phyloP scores from a whole-genome alignment of 1,140 invertebrate species.

The Camponotus vicinus region DNA sequence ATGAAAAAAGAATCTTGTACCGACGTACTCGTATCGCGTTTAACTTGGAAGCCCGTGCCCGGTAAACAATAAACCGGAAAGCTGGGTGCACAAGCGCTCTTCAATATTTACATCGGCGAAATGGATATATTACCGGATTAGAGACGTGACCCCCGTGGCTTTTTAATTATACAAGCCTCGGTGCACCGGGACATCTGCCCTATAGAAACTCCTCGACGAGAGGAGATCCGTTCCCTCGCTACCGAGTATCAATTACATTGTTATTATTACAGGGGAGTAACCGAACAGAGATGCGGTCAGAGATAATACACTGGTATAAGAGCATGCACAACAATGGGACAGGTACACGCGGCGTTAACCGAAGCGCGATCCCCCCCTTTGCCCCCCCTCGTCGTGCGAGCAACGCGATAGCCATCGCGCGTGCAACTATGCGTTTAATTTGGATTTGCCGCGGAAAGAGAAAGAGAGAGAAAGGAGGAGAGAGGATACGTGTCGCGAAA shows the following conservation, averaged over 20 bases:
- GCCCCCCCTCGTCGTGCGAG: constrained; percentile 51
- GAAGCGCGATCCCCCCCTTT: neutral
- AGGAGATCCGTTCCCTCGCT: constrained; percentile 14
- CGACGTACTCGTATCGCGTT: neutral
- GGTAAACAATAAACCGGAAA: constrained; percentile 21
- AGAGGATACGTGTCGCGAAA: constrained; percentile 74
- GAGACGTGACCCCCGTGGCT: constrained; percentile 83
- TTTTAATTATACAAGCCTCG: constrained; percentile 82
- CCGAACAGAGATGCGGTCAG: constrained; percentile 78
- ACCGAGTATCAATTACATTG: constrained; percentile 85
- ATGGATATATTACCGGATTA: constrained; percentile 84
- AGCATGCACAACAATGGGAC: constrained; percentile 80
- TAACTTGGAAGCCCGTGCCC: neutral
- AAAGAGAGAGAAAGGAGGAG: too few relatives aligned
- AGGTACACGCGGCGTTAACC: constrained; percentile 66
- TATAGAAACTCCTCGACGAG: constrained; percentile 62
- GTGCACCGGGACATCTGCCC: constrained; percentile 83
- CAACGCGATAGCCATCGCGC: constrained; percentile 82
- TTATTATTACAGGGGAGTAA: constrained; percentile 81
- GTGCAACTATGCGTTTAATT: constrained; percentile 85
- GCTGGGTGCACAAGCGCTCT: constrained; percentile 2
- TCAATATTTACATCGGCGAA: constrained; percentile 81
- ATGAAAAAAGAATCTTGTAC: too few relatives aligned
- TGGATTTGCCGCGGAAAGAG: constrained; percentile 76
- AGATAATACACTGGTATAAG: constrained; percentile 85